Evolutionary conservation across 2,888 invertebrate genomes (phyloP), one percentile per base, ranked within the genome.

Genomic region (Lycaena phlaeas): DNA sequence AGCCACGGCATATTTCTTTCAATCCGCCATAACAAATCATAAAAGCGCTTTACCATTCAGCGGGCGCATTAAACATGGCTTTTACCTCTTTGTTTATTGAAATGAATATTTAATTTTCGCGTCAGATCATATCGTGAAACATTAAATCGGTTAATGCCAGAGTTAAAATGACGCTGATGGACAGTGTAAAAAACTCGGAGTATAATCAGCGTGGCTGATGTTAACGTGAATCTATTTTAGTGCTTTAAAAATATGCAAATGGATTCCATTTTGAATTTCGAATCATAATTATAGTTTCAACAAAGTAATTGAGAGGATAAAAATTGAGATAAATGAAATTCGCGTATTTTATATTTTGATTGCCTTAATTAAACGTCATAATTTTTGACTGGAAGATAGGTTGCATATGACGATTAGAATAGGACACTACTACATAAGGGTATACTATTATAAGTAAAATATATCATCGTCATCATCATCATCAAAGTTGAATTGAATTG

Each of bases 81-180:
- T 64, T 64, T 58, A 58, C 50, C 66, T 57, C 52, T 49, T 57
- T 65, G 64, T 67, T 72, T 70, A 69, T 69, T 68, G 62, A 72
- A 75, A 72, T 72, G 57, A 64, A 74, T 72, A 74, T 76, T 73
- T 74, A 67, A 76, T 72, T 68, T 62, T 56, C 67, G 56, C 60
- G 64, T 61, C 66, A 61, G 56, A 65, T 60, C 42, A 39, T 48
- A 50, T 45, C 51, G 38, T 34, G 34, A 29, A 42, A 43, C 38
- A 41, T 38, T 38, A 45, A 39, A 36, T 18, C 17, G 18, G 26
- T 27, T 41, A 41, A 43, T 42, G 41, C 28, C 31, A 34, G 44
- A 45, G 38, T 46, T 48, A 51, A 52, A 42, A 45, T 44, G 53
- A 51, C 51, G 30, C 36, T 53, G 53, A 53, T 50, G 48, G 48